Evolutionary conservation across 2,113 vertebrate species (phyloP).

Genomic region (Oceanites oceanicus): DNA sequence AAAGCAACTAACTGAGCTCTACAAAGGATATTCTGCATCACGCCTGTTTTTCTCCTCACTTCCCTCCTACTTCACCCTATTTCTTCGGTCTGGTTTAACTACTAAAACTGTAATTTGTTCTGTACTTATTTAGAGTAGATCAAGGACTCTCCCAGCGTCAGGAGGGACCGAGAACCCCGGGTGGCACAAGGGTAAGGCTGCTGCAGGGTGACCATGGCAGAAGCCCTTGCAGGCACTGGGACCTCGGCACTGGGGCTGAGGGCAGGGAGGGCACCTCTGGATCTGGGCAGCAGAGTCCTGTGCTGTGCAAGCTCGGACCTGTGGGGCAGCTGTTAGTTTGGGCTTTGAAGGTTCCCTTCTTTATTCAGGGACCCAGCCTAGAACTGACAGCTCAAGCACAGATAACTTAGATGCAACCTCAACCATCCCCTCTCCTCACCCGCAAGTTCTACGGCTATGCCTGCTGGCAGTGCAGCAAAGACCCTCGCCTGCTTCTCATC

Average conservation of each 20-base stretch:
- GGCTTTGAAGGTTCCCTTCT: background rate
- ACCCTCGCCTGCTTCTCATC: background rate
- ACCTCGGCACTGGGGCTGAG: background rate
- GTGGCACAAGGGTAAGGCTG: background rate
- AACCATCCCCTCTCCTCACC: background rate
- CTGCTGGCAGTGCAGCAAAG: background rate
- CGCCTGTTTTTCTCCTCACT: fast-evolving
- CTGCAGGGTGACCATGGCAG: background rate
- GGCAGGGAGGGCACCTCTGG: background rate
- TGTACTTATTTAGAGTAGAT: background rate
- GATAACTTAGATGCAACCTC: background rate
- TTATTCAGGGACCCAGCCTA: background rate
- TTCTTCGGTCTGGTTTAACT: background rate
- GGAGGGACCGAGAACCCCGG: fast-evolving
- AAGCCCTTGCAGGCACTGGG: background rate
- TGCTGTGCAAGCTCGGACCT: background rate
- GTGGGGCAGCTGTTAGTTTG: background rate
- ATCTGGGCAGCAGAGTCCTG: background rate
- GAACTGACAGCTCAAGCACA: background rate
- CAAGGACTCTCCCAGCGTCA: background rate
- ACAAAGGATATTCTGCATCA: background rate
- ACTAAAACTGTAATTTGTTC: background rate
- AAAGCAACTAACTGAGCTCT: background rate
- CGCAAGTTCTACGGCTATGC: background rate
- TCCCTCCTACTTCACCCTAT: background rate